These are phyloP conservation scores for Pogona vitticeps DNA, from an alignment of 2,113 vertebrate genomes.

Conservation along the genomic window DNA sequence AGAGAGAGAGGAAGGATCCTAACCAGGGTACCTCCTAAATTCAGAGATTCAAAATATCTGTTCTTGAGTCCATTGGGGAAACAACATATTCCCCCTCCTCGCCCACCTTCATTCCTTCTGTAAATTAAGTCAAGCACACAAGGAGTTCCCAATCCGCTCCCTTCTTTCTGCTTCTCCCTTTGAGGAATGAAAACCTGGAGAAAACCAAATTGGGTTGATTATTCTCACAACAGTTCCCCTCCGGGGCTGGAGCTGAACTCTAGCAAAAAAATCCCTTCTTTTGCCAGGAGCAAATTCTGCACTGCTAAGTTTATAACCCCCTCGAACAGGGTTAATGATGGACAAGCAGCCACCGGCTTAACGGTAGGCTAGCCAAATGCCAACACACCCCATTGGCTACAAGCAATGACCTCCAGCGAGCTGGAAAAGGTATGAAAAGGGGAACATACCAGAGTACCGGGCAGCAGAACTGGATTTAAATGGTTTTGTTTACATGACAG, in stretches of 20 bases:
- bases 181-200: not conserved
- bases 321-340: slow-evolving; percentile 4
- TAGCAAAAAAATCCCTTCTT: not conserved
- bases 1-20: not conserved
- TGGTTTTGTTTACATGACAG: not conserved
- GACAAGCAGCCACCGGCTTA: not conserved
- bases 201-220: not conserved
- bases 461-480: not conserved
- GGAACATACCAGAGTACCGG: too few relatives aligned
- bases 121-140: not conserved
- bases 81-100: too few relatives aligned
- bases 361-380: not conserved
- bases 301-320: slow-evolving; percentile 16
- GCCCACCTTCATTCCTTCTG: not conserved
- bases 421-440: not conserved
- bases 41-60: not conserved
- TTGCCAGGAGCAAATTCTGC: slow-evolving; percentile 19
- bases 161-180: not conserved
- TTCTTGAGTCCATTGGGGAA: not conserved
- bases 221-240: not conserved
- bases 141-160: not conserved
- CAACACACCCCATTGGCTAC: not conserved
- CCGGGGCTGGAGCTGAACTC: not conserved
- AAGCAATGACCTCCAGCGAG: not conserved
- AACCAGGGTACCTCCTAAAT: not conserved